Evolutionary conservation across 2,888 invertebrate genomes (phyloP), one percentile per base, ranked within the genome.

Genomic region (Coleophora flavipennella): DNA sequence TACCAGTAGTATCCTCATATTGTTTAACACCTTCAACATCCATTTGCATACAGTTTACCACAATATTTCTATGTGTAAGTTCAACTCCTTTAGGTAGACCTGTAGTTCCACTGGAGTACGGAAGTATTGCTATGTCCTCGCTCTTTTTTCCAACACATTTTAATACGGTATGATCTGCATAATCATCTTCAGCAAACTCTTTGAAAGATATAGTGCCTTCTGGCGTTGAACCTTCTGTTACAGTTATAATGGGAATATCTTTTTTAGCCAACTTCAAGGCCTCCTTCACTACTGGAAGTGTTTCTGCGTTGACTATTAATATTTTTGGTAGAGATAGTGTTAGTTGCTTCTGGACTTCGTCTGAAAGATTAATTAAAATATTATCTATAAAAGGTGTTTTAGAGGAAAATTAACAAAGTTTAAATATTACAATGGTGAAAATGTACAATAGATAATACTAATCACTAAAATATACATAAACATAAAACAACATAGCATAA

Each of bases 61-160:
- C 60, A 3, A 89, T 40, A 64, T 88, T 88, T 32, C 50, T 65
- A 67, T 92, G 88, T 0, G 89, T 87, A 1, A 92, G 61, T 56
- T 88, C 84, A 0, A 92, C 92, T 6, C 91, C 92, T 77, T 93
- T 93, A 0, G 93, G 91, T 13, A 91, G 49, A 0, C 96, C 95
- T 0, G 94, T 95, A 0, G 95, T 96, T 3, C 93, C 93, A 62
- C 94, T 94, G 3, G 94, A 95, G 75, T 91, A 95, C 0, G 92
- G 93, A 48, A 95, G 57, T 25, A 92, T 63, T 0, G 87, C 86
- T 2, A 90, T 67, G 53, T 92, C 91, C 10, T 89, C 75, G 1
- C 77, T 49, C 31, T 49, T 57, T 38, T 72, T 62, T 11, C 61
- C 69, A 8, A 79, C 73, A 13, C 70, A 57, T 41, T 72, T 84